Evolutionary conservation across 2,888 invertebrate species (phyloP), one percentile per base, ranked within the genome.

Genomic region (Parnassius apollo): DNA sequence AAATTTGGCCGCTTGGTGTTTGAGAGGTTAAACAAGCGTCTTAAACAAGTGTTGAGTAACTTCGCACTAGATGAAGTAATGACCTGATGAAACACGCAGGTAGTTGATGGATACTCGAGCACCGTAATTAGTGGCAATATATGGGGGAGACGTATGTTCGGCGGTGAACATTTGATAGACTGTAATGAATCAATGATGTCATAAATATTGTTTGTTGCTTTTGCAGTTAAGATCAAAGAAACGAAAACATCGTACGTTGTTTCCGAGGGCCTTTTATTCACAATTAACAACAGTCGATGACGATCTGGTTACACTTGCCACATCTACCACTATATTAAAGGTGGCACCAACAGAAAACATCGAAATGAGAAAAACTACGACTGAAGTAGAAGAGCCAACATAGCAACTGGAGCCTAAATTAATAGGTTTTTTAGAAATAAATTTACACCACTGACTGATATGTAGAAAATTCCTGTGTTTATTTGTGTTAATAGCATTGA

Each of bases 371-470:
- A 63, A 60, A 64, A 60, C 52, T 35, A 59, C 76, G 73, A 77
- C 70, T 67, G 75, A 80, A 74, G 75, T 81, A 49, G 88, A 86
- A 76, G 90, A 90, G 82, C 86, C 86, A 78, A 88, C 88, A 79
- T 90, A 90, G 85, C 79, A 82, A 85, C 77, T 79, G 77, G 68
- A 76, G 68, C 65, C 67, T 79, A 76, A 66, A 75, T 82, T 78
- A 77, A 83, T 81, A 77, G 73, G 73, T 79, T 18, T 18, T 1
- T 18, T 78, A 85, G 85, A 82, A 77, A 74, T 81, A 81, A 85
- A 78, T 80, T 82, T 84, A 86, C 81, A 87, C 82, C 77, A 85
- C 90, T 88, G 91, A 91, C 91, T 91, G 91, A 91, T 88, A 86
- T 79, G 79, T 91, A 89, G 86, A 82, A 12, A n/a, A 12, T 8